phyloP scores from a whole-genome alignment of 2,113 vertebrate species.

The Psettodes erumei region DNA sequence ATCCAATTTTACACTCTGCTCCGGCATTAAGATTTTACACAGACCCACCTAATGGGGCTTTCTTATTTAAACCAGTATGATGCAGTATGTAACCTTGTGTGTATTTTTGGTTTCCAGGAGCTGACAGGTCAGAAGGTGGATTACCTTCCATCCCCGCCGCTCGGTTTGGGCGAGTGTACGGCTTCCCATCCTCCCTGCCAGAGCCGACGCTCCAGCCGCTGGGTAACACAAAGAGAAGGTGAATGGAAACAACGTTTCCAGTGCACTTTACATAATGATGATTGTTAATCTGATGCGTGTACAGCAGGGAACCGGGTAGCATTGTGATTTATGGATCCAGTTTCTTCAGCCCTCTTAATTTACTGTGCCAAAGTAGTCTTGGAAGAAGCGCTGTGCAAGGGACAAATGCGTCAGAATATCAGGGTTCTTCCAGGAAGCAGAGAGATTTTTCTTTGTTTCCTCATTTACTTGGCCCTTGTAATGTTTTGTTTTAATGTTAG shows the following conservation, averaged over 20 bases:
- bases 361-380: no score
- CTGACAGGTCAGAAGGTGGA: constrained; percentile 46
- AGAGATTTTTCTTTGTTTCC: not conserved
- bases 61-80: not conserved
- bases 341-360: not conserved
- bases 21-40: not conserved
- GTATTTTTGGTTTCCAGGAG: constrained; percentile 42
- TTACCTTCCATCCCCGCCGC: constrained; percentile 24
- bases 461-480: not conserved
- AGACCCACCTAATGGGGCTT: not conserved
- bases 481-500: not conserved
- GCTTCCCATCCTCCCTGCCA: constrained; percentile 54
- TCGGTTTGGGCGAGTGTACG: constrained; percentile 49
- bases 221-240: constrained; percentile 64
- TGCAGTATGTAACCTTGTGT: not conserved
- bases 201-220: constrained; percentile 55
- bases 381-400: no score
- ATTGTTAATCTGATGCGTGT: not conserved
- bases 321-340: not conserved
- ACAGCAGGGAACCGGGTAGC: not conserved
- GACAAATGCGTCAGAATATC: not conserved
- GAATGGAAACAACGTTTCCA: constrained; percentile 1
- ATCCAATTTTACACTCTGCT: not conserved
- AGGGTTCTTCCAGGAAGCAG: not conserved
- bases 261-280: not conserved